phyloP scores from a whole-genome alignment of 2,888 invertebrate genomes.

The Drosophila leonis region DNA sequence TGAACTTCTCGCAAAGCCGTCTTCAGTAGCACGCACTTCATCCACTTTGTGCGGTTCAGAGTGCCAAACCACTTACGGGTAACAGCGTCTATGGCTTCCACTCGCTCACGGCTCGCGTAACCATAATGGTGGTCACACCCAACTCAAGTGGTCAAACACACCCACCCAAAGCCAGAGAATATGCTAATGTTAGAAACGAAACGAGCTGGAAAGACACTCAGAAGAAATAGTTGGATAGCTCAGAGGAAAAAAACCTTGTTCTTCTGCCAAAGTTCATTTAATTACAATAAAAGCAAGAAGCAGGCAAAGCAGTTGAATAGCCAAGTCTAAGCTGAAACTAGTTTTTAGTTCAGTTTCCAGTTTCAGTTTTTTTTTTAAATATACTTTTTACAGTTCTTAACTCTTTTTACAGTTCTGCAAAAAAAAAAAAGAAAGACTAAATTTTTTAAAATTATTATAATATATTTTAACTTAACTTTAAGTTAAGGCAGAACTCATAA shows the following conservation, averaged over 20 bases:
- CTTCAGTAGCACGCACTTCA: conserved; percentile 23
- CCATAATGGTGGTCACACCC: conserved; percentile 37
- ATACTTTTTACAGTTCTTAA: background rate
- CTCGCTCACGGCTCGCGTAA: conserved; percentile 22
- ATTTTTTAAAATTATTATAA: conserved; percentile 26
- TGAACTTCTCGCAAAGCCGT: conserved; percentile 32
- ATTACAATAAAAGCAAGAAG: conserved; percentile 33
- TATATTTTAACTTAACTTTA: conserved; percentile 3
- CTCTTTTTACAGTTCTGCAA: conserved; percentile 3
- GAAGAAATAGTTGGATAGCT: conserved; percentile 13
- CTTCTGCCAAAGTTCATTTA: conserved; percentile 44
- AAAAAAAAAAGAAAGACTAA: conserved; percentile 47
- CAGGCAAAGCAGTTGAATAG: background rate
- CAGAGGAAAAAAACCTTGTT: conserved; percentile 27
- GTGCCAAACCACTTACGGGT: conserved; percentile 44
- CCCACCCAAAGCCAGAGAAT: conserved; percentile 38
- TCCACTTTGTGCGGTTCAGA: conserved; percentile 32
- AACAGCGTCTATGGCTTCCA: conserved; percentile 38
- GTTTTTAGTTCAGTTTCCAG: conserved; percentile 46
- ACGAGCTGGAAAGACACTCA: conserved; percentile 11
- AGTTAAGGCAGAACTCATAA: background rate
- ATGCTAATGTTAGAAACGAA: conserved; percentile 39
- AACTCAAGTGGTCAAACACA: conserved; percentile 51
- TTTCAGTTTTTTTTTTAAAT: background rate
- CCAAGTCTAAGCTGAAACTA: conserved; percentile 46